Evolutionary conservation across 2,113 vertebrate genomes (phyloP).

Genomic region (Elgaria multicarinata): DNA sequence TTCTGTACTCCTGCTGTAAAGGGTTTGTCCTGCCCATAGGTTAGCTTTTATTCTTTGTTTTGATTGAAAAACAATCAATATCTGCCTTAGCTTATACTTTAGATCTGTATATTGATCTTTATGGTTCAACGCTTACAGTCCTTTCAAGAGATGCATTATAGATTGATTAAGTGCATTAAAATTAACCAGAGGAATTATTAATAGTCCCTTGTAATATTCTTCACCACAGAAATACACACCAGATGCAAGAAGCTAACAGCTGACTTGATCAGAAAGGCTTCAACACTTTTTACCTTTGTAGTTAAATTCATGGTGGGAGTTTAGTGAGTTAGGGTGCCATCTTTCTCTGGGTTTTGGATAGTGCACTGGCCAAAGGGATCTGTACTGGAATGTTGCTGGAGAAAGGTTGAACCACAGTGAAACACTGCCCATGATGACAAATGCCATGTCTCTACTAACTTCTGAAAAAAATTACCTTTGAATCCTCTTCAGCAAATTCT

Average conservation of each 20-base stretch:
- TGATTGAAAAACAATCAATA: conserved; percentile 69
- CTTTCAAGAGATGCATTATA: conserved; percentile 43
- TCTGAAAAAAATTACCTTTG: not conserved
- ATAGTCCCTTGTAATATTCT: conserved; percentile 33
- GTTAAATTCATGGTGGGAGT: not conserved
- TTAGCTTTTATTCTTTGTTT: conserved; percentile 28
- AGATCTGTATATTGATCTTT: conserved; percentile 48
- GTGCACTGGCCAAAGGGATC: not conserved
- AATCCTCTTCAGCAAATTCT: not conserved
- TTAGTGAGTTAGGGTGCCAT: not conserved
- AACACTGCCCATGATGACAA: not conserved
- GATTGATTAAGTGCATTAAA: conserved; percentile 61
- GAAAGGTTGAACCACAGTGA: not conserved
- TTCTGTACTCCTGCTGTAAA: not conserved
- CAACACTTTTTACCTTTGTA: not conserved
- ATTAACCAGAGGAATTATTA: conserved; percentile 50
- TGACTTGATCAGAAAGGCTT: not conserved
- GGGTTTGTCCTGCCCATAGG: conserved; percentile 29
- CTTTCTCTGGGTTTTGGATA: not conserved
- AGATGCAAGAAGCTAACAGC: not conserved
- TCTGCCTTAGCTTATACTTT: conserved; percentile 58
- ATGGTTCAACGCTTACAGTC: conserved; percentile 40
- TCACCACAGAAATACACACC: not conserved
- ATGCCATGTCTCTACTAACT: not conserved
- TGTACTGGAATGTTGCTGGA: not conserved